phyloP scores from a whole-genome alignment of 2,888 invertebrate genomes.

The Drosophila austrosaltans region DNA sequence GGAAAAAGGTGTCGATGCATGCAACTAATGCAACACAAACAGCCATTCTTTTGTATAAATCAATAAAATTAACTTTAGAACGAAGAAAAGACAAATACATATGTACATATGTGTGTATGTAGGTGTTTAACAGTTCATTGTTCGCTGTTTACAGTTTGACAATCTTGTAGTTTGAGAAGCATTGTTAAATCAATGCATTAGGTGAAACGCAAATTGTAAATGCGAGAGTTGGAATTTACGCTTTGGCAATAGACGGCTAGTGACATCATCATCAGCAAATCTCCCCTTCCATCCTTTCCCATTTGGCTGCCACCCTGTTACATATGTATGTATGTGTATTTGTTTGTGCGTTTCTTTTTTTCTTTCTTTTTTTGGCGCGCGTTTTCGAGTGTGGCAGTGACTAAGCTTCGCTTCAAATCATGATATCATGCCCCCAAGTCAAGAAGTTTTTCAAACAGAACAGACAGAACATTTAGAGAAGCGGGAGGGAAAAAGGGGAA shows the following conservation, averaged over 20 bases:
- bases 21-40: constrained; percentile 9
- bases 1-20: constrained; percentile 25
- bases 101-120: background rate
- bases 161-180: constrained; percentile 28
- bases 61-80: constrained; percentile 35
- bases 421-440: constrained; percentile 58
- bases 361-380: constrained; percentile 57
- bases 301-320: constrained; percentile 18
- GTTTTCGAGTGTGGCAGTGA: constrained; percentile 40
- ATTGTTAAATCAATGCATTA: constrained; percentile 22
- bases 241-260: constrained; percentile 37
- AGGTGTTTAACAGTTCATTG: constrained; percentile 32
- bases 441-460: background rate
- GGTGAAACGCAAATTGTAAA: constrained; percentile 10
- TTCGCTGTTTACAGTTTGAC: constrained; percentile 39
- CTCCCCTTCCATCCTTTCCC: background rate
- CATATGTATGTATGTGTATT: constrained; percentile 8
- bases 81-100: background rate
- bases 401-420: constrained; percentile 55
- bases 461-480: constrained; percentile 1
- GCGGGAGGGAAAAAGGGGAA: background rate
- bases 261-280: constrained; percentile 11
- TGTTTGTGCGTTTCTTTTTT: constrained; percentile 34
- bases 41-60: constrained; percentile 33
- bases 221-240: constrained; percentile 11